Evolutionary conservation across 2,797 vertebrate species (phyloP), one percentile per base, ranked within the genome.

Genomic region (Myiotriccus ornatus): DNA sequence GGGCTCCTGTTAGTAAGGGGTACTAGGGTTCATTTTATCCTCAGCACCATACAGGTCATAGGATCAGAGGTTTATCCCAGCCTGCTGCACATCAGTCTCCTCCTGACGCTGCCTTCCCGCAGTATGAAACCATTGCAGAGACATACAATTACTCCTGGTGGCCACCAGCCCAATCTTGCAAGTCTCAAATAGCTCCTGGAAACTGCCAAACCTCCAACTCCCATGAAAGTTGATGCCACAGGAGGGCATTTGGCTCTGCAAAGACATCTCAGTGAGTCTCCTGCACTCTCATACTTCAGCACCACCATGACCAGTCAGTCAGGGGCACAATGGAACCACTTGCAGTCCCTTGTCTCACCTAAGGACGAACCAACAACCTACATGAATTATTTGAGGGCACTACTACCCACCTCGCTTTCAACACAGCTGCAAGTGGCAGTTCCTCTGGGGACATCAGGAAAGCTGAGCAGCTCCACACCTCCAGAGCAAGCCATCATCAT

Each of bases 1-100:
- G 50, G 53, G 10, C n/a, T 67, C 50, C 39, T 1, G 0, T 25
- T 22, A 32, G 21, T 0, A 30, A 7, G 2, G 8, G 16, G 10
- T 14, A 46, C 35, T 28, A 4, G 1, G 27, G 27, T 24, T 89
- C 12, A 0, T 59, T 80, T 56, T 18, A 27, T 24, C 55, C 44
- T 24, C 60, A 39, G 70, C 78, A 32, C 23, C 12, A 37, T 1
- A 35, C 23, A 41, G 19, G 43, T 32, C 0, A 0, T 4, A n/a
- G 55, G 9, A 43, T 9, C 59, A 44, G 55, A 59, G 7, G 0
- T 19, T 7, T 19, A 43, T 4, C 46, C 44, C 14, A 65, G 44
- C 30, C 59, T 14, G 53, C 11, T 3, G 3, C 44, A 4, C 4
- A 24, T 7, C 10, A 28, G 12, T 41, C 71, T 65, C 49, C 64